These are phyloP conservation scores for Synchiropus splendidus DNA, from an alignment of 2,113 vertebrate genomes.

Conservation along the genomic window DNA sequence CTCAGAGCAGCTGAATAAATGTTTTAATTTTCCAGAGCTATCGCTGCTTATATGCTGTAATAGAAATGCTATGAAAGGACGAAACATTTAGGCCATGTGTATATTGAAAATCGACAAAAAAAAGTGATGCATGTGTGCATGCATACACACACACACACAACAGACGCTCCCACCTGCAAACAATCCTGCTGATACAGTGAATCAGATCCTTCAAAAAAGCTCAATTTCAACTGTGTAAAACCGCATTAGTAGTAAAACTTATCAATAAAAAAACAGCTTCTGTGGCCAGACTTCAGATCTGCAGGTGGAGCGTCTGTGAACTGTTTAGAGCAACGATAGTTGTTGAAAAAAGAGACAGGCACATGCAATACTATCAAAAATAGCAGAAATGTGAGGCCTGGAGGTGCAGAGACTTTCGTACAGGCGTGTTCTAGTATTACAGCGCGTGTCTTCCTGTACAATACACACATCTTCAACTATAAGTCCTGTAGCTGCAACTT, in stretches of 20 bases:
- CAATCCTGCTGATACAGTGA: slow-evolving; percentile 9
- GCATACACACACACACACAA: slow-evolving; percentile 37
- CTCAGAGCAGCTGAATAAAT: slow-evolving; percentile 65
- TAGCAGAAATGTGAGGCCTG: slow-evolving; percentile 58
- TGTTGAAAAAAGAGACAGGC: slow-evolving; percentile 43
- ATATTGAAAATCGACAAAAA: slow-evolving; percentile 49
- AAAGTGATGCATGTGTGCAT: slow-evolving; percentile 26
- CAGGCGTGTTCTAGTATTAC: slow-evolving; percentile 34
- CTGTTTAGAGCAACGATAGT: slow-evolving; percentile 23
- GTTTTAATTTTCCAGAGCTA: slow-evolving; percentile 24
- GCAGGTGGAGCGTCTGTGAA: slow-evolving; percentile 33
- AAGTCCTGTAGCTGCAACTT: slow-evolving; percentile 68
- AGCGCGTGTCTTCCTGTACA: slow-evolving; percentile 25
- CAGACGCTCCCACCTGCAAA: slow-evolving; percentile 55
- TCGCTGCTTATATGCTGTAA: slow-evolving; percentile 28
- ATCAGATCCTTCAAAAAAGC: neutral
- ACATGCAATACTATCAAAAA: slow-evolving; percentile 60
- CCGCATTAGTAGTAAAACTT: too few relatives aligned
- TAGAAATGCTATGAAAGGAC: slow-evolving; percentile 49
- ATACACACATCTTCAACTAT: slow-evolving; percentile 50
- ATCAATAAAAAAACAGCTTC: too few relatives aligned
- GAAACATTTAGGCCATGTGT: slow-evolving; percentile 48
- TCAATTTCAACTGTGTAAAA: neutral
- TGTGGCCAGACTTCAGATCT: slow-evolving; percentile 2
- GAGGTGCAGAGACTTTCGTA: slow-evolving; percentile 62